Conservation (phyloP, 2,797 vertebrate species). For the Numenius phaeopus region DNA sequence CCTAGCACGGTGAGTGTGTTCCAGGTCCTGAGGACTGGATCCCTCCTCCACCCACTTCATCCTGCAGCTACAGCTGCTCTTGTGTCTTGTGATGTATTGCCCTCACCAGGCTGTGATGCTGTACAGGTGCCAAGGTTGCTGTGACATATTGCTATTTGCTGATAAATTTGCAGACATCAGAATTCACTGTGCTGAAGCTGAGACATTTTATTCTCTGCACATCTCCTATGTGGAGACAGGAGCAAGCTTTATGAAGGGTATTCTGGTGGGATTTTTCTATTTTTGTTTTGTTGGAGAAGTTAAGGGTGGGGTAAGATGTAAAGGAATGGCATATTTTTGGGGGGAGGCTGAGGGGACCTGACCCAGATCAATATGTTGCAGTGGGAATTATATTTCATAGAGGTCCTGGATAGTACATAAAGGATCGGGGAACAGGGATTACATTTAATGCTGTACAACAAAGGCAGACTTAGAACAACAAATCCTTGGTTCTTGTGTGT, state of each 20-base stretch:
- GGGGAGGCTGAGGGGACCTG: background rate
- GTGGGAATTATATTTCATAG: background rate
- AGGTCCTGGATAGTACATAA: background rate
- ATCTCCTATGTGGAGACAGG: background rate
- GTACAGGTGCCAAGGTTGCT: background rate
- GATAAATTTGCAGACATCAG: background rate
- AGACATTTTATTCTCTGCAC: background rate
- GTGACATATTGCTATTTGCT: background rate
- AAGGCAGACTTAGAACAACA: background rate
- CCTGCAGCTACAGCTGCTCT: background rate
- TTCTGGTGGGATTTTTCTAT: fast-evolving
- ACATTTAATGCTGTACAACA: background rate
- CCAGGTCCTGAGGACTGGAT: background rate
- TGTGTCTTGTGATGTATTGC: background rate
- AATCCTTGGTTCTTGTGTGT: fast-evolving
- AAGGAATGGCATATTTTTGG: background rate
- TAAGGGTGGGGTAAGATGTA: background rate
- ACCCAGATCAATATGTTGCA: background rate
- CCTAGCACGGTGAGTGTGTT: fast-evolving
- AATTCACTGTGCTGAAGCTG: background rate
- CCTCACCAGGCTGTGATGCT: background rate
- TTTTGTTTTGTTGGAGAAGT: background rate
- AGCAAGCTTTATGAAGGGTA: background rate
- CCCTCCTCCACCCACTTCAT: background rate
- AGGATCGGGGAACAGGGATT: background rate